These are phyloP conservation scores for Nysson spinosus DNA, from an alignment of 2,888 invertebrate species.

Conservation along the genomic window DNA sequence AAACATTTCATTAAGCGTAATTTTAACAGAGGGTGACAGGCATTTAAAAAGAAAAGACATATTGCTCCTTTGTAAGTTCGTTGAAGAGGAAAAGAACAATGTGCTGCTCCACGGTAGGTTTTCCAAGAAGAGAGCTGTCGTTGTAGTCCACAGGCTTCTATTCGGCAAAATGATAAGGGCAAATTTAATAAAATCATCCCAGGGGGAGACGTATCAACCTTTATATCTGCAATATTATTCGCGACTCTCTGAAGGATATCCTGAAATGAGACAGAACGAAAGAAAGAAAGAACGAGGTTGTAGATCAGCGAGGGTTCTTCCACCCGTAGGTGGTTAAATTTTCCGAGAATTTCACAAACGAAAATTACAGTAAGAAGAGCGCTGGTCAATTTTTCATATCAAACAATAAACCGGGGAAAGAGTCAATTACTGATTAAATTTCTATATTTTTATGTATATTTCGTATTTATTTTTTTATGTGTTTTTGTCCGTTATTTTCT, in stretches of 20 bases:
- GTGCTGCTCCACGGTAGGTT: conserved; percentile 5
- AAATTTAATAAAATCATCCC: conserved; percentile 66
- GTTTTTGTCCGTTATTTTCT: conserved; percentile 2
- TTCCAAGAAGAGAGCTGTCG: conserved; percentile 9
- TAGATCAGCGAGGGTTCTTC: conserved; percentile 28
- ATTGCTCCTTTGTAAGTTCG: conserved; percentile 2
- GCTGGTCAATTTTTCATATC: conserved; percentile 45
- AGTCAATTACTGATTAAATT: conserved; percentile 9
- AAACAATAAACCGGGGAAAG: conserved; percentile 5
- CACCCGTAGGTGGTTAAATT: conserved; percentile 37
- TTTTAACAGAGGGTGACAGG: neutral
- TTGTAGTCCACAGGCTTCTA: conserved; percentile 28
- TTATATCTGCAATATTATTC: conserved; percentile 41
- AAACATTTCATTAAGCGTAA: neutral
- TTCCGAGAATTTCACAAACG: conserved; percentile 34
- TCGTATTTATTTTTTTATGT: conserved; percentile 21
- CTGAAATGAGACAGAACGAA: conserved; percentile 14
- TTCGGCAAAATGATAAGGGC: conserved; percentile 52
- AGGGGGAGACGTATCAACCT: conserved; percentile 22
- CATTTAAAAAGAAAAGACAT: neutral
- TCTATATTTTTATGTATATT: conserved; percentile 35
- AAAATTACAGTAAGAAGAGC: conserved; percentile 41
- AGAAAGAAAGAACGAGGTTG: conserved; percentile 8
- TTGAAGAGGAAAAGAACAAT: conserved; percentile 22
- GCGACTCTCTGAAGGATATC: conserved; percentile 32